A percentile compares a stretch with the other conserved stretches of the same genome.
phyloP scores from a whole-genome alignment of 2,113 vertebrate species.

The Anser cygnoides region DNA sequence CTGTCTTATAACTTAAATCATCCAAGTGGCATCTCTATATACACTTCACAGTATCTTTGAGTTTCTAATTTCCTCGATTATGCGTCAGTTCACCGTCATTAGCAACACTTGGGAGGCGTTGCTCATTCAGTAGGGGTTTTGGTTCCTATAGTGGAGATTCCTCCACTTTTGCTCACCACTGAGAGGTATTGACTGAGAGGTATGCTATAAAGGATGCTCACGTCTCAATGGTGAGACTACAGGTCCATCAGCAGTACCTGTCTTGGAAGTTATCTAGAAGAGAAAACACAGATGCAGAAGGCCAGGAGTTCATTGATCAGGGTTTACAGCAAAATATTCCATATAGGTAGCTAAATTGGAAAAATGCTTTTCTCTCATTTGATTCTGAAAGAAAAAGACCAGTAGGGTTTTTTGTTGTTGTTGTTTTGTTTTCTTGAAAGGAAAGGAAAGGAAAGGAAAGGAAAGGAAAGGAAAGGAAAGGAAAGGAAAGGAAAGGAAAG shows the following conservation, averaged over 20 bases:
- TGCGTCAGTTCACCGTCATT: background rate
- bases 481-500: background rate
- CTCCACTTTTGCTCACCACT: background rate
- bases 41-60: background rate
- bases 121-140: background rate
- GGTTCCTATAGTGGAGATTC: background rate
- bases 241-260: background rate
- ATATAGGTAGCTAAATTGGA: background rate
- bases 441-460: background rate
- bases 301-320: fast-evolving
- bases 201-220: background rate
- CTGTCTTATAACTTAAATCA: background rate
- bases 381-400: background rate
- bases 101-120: background rate
- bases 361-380: background rate
- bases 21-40: background rate
- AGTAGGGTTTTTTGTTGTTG: background rate
- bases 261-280: background rate
- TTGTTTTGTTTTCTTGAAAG: too few relatives aligned
- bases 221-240: background rate
- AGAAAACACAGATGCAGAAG: background rate
- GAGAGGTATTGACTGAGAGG: background rate
- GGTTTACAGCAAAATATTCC: background rate
- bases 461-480: too few relatives aligned
- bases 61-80: background rate